Evolutionary conservation across 2,113 vertebrate genomes (phyloP), one percentile per base, ranked within the genome.

Genomic region (Chaetorhynchus papuensis): DNA sequence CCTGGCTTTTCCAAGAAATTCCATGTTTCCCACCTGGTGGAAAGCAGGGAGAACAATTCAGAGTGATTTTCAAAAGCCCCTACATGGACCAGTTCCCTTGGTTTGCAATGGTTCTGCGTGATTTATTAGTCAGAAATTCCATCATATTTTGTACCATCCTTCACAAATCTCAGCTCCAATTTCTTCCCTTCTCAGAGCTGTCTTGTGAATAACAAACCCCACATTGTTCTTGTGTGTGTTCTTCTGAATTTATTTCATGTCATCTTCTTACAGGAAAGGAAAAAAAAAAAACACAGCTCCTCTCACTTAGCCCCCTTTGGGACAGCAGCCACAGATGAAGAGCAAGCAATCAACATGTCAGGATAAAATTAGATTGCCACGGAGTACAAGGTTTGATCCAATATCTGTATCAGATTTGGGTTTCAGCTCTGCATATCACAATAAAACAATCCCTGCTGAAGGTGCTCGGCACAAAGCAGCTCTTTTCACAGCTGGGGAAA

Each of bases 361-460:
- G 86, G 96, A 78, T 90, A 81, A 94, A 95, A 96, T 94, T 92
- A 94, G 93, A 77, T 78, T 96, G 96, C 93, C 72, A 96, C 15
- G 4, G 88, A 95, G 86, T 30, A 74, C 91, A 81, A 59, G 83
- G 86, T 59, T 87, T 95, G 95, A 94, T 94, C 93, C 96, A 89
- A 56, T 87, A 81, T 78, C 76, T 92, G 3, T 13, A 92, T 71
- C 76, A 90, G 76, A 27, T 78, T 81, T 71, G 64, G 54, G 42
- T 45, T 72, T 42, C 80, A 83, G 86, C 90, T 57, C 63, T 54
- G 76, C 86, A 49, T 39, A 24, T 57, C 70, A 16, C 87, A 64
- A 27, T 50, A 19, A 78, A 74, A 35, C 26, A 23, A 31, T 4
- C 13, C 52, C 8, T 30, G 64, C 72, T 68, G 64, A 14, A 49